A percentile compares a stretch with the other conserved stretches of the same genome.
Conservation (phyloP, 2,888 invertebrate genomes). For the Anoplius nigerrimus region DNA sequence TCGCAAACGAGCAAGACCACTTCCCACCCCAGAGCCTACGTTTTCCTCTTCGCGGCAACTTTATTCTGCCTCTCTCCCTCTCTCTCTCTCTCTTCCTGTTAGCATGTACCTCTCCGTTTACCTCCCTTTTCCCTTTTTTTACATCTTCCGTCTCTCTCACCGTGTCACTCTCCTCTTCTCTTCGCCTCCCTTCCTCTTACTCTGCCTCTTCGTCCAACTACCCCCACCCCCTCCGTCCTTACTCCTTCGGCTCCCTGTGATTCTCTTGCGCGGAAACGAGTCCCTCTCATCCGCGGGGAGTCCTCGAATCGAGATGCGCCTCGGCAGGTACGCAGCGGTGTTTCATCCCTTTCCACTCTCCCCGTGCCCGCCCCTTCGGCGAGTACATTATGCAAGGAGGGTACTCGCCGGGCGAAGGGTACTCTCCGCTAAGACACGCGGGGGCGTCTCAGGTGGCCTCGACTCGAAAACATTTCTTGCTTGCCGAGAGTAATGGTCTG, state of each 20-base stretch:
- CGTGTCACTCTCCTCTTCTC: neutral
- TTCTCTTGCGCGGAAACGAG: constrained; percentile 17
- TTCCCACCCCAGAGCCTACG: neutral
- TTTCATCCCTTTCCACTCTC: constrained; percentile 24
- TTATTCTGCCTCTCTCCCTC: constrained; percentile 10
- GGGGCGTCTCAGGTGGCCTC: constrained; percentile 41
- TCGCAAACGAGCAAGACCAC: no score
- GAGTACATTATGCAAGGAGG: constrained; percentile 57
- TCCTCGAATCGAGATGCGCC: constrained; percentile 46
- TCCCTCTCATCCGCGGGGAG: constrained; percentile 41
- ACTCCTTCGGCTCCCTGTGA: neutral
- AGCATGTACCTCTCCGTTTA: neutral
- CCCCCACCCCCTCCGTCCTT: neutral
- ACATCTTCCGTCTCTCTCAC: neutral
- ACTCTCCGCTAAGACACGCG: constrained; percentile 39
- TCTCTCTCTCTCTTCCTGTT: constrained; percentile 1
- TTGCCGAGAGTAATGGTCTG: constrained; percentile 39
- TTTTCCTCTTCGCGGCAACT: constrained; percentile 2
- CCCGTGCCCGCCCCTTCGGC: constrained; percentile 37
- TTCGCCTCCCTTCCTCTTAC: neutral
- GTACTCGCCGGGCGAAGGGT: constrained; percentile 49
- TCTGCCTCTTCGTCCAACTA: no score
- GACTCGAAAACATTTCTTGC: constrained; percentile 53
- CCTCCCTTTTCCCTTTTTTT: neutral
- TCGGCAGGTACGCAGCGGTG: constrained; percentile 36